Evolutionary conservation across 2,113 vertebrate genomes (phyloP).

Genomic region (Notarius lentiginosus): DNA sequence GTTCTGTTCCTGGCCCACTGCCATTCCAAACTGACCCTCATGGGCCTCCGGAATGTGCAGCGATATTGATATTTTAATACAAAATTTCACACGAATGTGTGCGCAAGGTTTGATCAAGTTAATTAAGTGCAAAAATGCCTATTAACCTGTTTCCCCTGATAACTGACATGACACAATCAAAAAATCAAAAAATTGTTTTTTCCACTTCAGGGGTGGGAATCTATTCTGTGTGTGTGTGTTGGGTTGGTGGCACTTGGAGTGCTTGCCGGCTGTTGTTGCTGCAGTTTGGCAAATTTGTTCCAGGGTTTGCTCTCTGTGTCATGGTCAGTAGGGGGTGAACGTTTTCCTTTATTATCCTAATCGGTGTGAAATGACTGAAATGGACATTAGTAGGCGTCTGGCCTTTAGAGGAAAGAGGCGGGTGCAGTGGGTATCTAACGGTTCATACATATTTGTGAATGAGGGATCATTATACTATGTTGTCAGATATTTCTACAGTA

Average conservation of each 20-base stretch:
- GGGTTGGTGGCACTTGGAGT: not conserved
- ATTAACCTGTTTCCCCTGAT: conserved; percentile 5
- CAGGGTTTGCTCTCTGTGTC: conserved; percentile 46
- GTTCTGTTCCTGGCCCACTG: conserved; percentile 17
- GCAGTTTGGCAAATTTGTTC: conserved; percentile 59
- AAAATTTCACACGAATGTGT: not conserved
- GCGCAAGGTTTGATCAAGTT: not conserved
- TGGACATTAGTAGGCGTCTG: conserved; percentile 31
- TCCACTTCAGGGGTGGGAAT: not conserved
- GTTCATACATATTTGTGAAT: not conserved
- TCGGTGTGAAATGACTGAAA: conserved; percentile 61
- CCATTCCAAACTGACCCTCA: conserved; percentile 35
- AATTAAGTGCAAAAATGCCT: conserved; percentile 3
- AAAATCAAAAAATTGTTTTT: not conserved
- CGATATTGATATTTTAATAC: conserved; percentile 29
- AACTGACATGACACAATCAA: not conserved
- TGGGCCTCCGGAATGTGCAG: not conserved
- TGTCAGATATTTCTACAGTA: not conserved
- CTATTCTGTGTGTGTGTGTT: not conserved
- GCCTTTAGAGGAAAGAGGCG: conserved; percentile 1
- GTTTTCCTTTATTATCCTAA: conserved; percentile 61
- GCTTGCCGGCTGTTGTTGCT: conserved; percentile 42
- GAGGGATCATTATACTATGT: not conserved
- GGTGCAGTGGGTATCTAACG: not conserved
- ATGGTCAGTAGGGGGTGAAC: conserved; percentile 47